phyloP scores from a whole-genome alignment of 2,113 vertebrate species.

The Myanophis thanlyinensis region DNA sequence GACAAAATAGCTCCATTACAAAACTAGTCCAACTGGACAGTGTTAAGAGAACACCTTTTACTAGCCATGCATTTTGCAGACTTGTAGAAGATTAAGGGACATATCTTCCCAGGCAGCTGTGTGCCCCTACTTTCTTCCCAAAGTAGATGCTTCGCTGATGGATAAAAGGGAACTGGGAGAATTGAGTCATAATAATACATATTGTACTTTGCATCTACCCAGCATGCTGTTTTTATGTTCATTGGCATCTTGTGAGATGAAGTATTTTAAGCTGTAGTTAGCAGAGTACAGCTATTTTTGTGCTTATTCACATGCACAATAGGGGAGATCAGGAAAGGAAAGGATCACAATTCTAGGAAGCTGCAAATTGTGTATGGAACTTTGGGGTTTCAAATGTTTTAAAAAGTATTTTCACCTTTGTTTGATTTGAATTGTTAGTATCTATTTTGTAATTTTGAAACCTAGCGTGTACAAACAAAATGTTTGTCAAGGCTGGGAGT shows the following conservation, averaged over 20 bases:
- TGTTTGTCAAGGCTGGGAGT: not conserved
- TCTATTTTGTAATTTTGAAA: not conserved
- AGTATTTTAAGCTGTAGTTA: constrained; percentile 45
- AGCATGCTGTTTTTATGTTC: constrained; percentile 30
- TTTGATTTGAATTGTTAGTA: constrained; percentile 31
- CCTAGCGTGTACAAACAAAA: rapidly evolving
- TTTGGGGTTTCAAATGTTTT: constrained; percentile 36
- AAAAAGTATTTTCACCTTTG: constrained; percentile 43
- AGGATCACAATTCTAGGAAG: constrained; percentile 67
- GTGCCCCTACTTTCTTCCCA: not conserved
- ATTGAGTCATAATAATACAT: not conserved
- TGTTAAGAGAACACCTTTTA: not conserved
- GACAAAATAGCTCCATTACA: not conserved
- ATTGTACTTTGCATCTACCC: not conserved
- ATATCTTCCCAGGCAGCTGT: not conserved
- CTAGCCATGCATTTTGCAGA: not conserved
- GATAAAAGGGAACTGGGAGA: not conserved
- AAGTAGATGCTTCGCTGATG: not conserved
- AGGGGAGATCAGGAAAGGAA: constrained; percentile 57
- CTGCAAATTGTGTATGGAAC: constrained; percentile 40
- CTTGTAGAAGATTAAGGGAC: not conserved
- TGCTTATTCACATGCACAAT: constrained; percentile 57
- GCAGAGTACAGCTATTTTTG: constrained; percentile 48
- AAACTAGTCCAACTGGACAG: not conserved
- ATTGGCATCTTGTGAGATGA: not conserved